Evolutionary conservation across 2,797 vertebrate species (phyloP).

Genomic region (Bufotes viridis): DNA sequence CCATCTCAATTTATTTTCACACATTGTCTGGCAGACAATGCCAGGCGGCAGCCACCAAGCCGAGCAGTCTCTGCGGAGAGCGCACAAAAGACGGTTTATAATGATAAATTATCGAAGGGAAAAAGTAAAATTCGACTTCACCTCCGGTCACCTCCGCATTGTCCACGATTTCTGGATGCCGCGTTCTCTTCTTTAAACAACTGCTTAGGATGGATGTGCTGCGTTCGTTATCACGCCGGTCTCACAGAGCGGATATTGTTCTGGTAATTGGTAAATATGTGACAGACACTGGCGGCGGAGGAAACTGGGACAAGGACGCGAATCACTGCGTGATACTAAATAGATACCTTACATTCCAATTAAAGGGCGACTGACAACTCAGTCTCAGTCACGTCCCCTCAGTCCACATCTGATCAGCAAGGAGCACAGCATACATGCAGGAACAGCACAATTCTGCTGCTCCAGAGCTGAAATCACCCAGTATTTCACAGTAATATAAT

Average conservation of each 20-base stretch:
- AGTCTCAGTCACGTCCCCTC: too few relatives aligned
- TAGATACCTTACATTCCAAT: too few relatives aligned
- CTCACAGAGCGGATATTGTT: not conserved
- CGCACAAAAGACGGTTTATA: slow-evolving; percentile 5
- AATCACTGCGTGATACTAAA: too few relatives aligned
- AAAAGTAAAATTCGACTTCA: not conserved
- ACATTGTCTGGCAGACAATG: not conserved
- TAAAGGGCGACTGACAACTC: too few relatives aligned
- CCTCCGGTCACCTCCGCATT: not conserved
- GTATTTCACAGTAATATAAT: not conserved
- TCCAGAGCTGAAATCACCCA: too few relatives aligned
- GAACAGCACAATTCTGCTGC: not conserved
- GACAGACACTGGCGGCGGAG: not conserved
- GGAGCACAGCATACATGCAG: too few relatives aligned
- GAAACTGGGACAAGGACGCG: too few relatives aligned
- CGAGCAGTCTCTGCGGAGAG: not conserved
- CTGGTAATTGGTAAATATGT: slow-evolving; percentile 21
- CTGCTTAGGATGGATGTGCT: not conserved
- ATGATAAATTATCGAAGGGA: not conserved
- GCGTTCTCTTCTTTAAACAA: not conserved
- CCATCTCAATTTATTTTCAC: slow-evolving; percentile 15
- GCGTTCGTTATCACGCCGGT: not conserved
- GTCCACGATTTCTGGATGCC: not conserved
- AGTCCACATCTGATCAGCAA: too few relatives aligned
- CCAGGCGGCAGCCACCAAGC: slow-evolving; percentile 7